Evolutionary conservation across 2,888 invertebrate species (phyloP), one percentile per base, ranked within the genome.

Genomic region (Lepidocyrtoides sp.): DNA sequence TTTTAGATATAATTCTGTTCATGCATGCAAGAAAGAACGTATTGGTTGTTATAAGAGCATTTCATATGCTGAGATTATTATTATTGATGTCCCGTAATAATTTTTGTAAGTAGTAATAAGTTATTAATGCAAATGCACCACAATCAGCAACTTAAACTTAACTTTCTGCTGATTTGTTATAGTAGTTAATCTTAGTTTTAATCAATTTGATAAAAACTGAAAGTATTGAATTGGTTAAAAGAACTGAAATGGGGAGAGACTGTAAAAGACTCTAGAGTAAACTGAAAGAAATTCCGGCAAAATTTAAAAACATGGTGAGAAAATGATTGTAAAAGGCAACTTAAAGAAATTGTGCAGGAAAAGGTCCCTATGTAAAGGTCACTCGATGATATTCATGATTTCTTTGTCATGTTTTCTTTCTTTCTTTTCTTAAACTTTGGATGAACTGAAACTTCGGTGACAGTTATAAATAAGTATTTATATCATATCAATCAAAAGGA

Each of bases 331-430:
- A 36, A 77, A 66, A 79, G 51, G 63, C 79, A 89, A 89, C 69
- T 84, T 17, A 91, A 86, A 48, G 17, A 75, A 91, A 91, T 69
- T 51, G 84, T 85, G 83, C 83, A 92, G 89, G 86, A 89, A 90
- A 89, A 85, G 82, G 79, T 92, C 89, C 92, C 86, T 87, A 90
- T 60, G 77, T 17, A 91, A 91, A 85, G 88, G 84, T 84, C 82
- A 91, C 57, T 69, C 63, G 36, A 48, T 72, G 79, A 54, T 60
- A 41, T 81, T 81, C 79, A 60, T 87, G 77, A 87, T 87, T 60
- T 36, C 51, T 29, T 41, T 79, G 32, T 66, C 87, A 88, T 81
- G 81, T 79, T 48, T 75, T 72, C 44, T 77, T 48, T 82, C 1
- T 57, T 57, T 20, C 41, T 72, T 57, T 57, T 20, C 41, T 72